Evolutionary conservation across 1,140 invertebrate species (phyloP).

Genomic region (Microvelia longipes): DNA sequence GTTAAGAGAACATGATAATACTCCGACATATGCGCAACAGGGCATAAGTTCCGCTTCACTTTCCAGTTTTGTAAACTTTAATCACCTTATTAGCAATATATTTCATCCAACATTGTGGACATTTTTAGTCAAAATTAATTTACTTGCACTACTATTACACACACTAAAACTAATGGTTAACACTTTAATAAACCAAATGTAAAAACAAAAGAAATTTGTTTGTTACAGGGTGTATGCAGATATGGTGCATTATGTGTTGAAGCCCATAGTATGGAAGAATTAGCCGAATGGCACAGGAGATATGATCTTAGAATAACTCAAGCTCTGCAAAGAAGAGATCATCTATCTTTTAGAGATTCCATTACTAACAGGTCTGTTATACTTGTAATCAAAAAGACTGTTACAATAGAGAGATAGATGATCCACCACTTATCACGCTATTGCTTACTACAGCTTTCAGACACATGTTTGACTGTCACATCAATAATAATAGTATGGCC

Average conservation of each 20-base stretch:
- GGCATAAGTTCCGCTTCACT: too few relatives aligned
- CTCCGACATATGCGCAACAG: too few relatives aligned
- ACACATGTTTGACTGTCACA: neutral
- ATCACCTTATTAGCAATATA: too few relatives aligned
- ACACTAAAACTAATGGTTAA: too few relatives aligned
- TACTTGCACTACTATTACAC: too few relatives aligned
- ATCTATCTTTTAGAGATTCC: neutral
- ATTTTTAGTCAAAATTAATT: too few relatives aligned
- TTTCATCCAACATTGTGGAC: too few relatives aligned
- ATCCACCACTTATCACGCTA: slow-evolving; percentile 46
- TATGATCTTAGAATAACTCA: slow-evolving; percentile 45
- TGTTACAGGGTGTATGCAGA: slow-evolving; percentile 38
- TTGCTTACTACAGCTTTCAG: slow-evolving; percentile 13
- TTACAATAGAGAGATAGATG: slow-evolving; percentile 47
- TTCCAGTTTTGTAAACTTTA: too few relatives aligned
- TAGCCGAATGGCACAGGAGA: slow-evolving; percentile 57
- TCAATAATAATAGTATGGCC: too few relatives aligned
- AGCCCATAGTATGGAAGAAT: slow-evolving; percentile 54
- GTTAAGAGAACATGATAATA: too few relatives aligned
- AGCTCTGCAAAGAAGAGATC: neutral
- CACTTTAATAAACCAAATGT: too few relatives aligned
- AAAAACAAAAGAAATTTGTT: too few relatives aligned
- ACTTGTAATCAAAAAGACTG: slow-evolving; percentile 48
- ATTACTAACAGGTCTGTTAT: slow-evolving; percentile 36
- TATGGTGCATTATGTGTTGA: slow-evolving; percentile 56